Evolutionary conservation across 2,888 invertebrate species (phyloP).

Genomic region (Hedychridium roseum): DNA sequence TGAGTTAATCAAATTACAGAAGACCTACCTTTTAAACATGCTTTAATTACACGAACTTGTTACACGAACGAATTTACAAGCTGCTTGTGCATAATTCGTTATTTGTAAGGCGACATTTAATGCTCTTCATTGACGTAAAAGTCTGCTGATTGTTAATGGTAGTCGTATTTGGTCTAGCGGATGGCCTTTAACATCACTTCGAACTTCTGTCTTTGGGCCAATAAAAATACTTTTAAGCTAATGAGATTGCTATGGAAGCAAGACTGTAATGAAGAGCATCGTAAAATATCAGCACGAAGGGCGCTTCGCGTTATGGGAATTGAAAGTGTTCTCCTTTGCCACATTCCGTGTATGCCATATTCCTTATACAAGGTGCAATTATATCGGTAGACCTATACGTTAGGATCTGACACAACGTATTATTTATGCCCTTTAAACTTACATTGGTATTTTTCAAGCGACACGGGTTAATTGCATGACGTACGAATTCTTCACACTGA

Average conservation of each 20-base stretch:
- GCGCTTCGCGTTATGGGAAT: too few relatives aligned
- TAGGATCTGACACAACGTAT: not conserved
- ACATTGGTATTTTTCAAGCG: slow-evolving; percentile 1
- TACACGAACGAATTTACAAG: too few relatives aligned
- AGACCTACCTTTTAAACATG: too few relatives aligned
- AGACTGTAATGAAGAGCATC: slow-evolving; percentile 30
- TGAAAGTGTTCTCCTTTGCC: too few relatives aligned
- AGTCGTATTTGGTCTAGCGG: slow-evolving; percentile 34
- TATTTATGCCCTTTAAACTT: not conserved
- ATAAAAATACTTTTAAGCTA: slow-evolving; percentile 50
- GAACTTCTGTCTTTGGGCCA: slow-evolving; percentile 12
- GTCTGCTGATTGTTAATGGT: slow-evolving; percentile 23
- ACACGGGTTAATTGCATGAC: slow-evolving; percentile 35
- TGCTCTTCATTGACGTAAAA: slow-evolving; percentile 27
- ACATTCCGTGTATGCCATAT: too few relatives aligned
- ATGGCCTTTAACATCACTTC: slow-evolving; percentile 26
- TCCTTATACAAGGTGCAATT: too few relatives aligned
- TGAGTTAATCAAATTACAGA: too few relatives aligned
- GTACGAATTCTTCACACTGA: slow-evolving; percentile 38
- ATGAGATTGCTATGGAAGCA: slow-evolving; percentile 46
- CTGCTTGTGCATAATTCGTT: too few relatives aligned
- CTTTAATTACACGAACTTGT: too few relatives aligned
- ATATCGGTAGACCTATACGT: too few relatives aligned
- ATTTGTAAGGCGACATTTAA: too few relatives aligned
- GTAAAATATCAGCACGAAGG: slow-evolving; percentile 32